These are phyloP conservation scores for Plagodis pulveraria DNA, from an alignment of 2,888 invertebrate genomes.

Conservation along the genomic window DNA sequence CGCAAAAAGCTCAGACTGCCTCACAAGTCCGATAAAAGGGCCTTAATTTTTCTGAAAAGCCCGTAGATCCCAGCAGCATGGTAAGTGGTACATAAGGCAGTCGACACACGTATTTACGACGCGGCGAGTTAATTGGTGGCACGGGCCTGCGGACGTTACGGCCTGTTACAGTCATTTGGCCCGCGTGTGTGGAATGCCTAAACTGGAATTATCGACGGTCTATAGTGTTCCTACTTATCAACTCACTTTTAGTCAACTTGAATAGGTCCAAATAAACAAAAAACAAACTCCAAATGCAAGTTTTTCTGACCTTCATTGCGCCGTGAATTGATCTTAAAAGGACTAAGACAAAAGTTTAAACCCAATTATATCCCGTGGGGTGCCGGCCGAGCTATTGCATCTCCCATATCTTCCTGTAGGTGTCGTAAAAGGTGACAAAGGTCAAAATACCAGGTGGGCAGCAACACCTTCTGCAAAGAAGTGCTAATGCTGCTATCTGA, in stretches of 20 bases:
- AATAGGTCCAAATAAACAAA: no score
- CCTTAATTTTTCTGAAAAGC: constrained; percentile 1
- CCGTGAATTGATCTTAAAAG: no score
- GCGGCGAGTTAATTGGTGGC: constrained; percentile 60
- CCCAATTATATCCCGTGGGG: background rate
- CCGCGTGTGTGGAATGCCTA: constrained; percentile 54
- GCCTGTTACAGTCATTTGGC: constrained; percentile 50
- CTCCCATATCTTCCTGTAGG: no score
- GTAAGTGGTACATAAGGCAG: constrained; percentile 45
- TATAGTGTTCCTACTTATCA: constrained; percentile 10
- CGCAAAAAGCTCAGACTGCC: background rate
- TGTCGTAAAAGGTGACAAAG: no score
- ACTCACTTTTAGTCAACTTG: constrained; percentile 20
- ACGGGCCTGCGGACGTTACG: constrained; percentile 44
- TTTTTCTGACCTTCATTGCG: no score
- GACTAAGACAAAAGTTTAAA: background rate
- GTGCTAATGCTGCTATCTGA: no score
- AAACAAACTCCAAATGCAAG: no score
- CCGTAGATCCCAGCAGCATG: constrained; percentile 20
- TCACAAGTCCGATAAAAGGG: background rate
- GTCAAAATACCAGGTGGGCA: no score
- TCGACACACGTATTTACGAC: constrained; percentile 58
- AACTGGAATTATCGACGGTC: constrained; percentile 32
- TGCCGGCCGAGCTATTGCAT: no score
- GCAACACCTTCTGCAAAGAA: no score